Base-by-base conservation (phyloP, 2,113 vertebrate species). In the Bos indicus region DNA sequence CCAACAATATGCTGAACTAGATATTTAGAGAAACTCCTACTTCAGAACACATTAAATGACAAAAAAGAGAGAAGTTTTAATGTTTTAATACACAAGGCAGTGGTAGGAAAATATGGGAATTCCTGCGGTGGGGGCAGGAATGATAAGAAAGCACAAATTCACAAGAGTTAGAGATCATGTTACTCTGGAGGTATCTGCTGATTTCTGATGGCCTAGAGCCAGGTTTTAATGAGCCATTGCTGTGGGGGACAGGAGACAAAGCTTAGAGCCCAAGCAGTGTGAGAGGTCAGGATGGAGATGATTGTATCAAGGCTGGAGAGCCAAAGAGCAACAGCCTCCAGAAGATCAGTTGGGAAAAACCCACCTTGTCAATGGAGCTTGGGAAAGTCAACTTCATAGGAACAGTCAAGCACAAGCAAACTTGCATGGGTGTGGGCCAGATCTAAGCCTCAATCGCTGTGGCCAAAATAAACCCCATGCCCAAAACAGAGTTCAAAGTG, bases 91-190 rank as follows among this genome's bases (percentile, higher is more conserved):
- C 33, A 11, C 71, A 93, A 51, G 33, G 74, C 43, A 89, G 83
- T 95, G 57, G 36, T 78, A 40, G 62, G 56, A 84, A 88, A 97
- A 80, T 46, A 90, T 91, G 59, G 54, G 84, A 78, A 94, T 92
- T 88, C 84, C 60, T 84, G 43, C 25, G 57, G 52, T n/a, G 78
- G 33, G 33, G 46, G 64, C 51, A 92, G 48, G 93, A 96, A 71
- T 84, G 36, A 91, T 30, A 81, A 64, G 64, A 94, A 96, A 52
- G 74, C 43, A 95, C 57, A 78, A 94, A 78, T 82, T 60, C 59
- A 56, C n/a, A 48, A 77, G 25, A 81, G 54, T 56, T 94, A 95
- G 54, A 78, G 59, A 78, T 48, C 19, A 26, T 48, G 87, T 86
- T 87, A 62, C 77, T 83, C 16, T 62, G 81, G 56, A 60, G 51